Conservation (phyloP, 2,797 vertebrate species). For the Steatocranus sp. region DNA sequence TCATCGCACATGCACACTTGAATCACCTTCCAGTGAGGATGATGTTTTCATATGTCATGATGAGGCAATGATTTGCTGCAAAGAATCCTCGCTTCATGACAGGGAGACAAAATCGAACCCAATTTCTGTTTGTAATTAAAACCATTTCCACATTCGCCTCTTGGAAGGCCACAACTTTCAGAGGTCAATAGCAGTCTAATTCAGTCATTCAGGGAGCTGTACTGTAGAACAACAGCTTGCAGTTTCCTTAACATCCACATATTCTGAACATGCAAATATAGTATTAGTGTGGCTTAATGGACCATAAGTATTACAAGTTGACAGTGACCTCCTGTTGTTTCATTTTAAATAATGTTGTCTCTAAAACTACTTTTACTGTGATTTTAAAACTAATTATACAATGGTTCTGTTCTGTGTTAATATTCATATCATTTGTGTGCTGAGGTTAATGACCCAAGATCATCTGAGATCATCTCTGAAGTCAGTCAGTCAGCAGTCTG, state of each 20-base stretch:
- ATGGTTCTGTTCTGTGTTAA: background rate
- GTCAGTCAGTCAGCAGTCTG: background rate
- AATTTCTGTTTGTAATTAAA: constrained; percentile 69
- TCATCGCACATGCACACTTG: background rate
- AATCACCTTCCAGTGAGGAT: background rate
- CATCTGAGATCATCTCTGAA: background rate
- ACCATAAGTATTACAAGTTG: background rate
- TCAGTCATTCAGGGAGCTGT: constrained; percentile 34
- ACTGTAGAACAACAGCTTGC: background rate
- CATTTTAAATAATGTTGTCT: background rate
- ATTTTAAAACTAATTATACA: background rate
- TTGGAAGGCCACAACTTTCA: constrained; percentile 54
- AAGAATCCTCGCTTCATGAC: constrained; percentile 46
- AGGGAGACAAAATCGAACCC: constrained; percentile 57
- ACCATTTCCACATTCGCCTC: constrained; percentile 34
- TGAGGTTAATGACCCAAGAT: constrained; percentile 1
- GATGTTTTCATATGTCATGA: constrained; percentile 44
- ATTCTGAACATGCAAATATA: background rate
- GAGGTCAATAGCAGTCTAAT: constrained; percentile 54
- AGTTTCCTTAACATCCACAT: background rate
- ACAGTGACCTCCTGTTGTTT: background rate
- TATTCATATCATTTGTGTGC: background rate
- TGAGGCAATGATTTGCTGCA: constrained; percentile 43
- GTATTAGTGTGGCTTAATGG: background rate
- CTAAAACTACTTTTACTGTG: background rate